These are phyloP conservation scores for Furcifer pardalis DNA, from an alignment of 2,797 vertebrate genomes.

Conservation along the genomic window DNA sequence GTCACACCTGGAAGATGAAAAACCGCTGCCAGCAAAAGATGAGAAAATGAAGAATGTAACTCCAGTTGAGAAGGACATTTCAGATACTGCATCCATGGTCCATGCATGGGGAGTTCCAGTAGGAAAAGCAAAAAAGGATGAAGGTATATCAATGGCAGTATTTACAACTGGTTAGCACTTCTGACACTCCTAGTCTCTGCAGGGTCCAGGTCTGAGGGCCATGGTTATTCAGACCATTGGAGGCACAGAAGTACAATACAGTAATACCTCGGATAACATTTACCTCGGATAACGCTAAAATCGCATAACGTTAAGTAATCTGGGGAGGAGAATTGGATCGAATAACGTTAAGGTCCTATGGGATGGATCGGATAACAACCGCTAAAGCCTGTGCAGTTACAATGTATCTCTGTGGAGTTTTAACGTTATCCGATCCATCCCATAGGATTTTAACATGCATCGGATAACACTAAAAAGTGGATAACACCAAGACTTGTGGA, in stretches of 20 bases:
- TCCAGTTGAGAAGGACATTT: constrained; percentile 72
- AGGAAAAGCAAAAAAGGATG: constrained; percentile 71
- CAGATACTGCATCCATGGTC: constrained; percentile 75
- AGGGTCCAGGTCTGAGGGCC: neutral
- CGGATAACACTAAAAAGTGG: too few relatives aligned
- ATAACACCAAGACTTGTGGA: too few relatives aligned
- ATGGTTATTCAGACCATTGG: neutral
- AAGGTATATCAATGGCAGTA: constrained; percentile 62
- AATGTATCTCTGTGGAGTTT: too few relatives aligned
- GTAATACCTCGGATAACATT: too few relatives aligned
- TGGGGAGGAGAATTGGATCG: too few relatives aligned
- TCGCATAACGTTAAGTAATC: too few relatives aligned
- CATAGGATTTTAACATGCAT: too few relatives aligned
- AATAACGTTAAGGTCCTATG: too few relatives aligned
- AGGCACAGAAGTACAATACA: neutral
- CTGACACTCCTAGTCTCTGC: neutral
- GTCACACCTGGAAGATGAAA: constrained; percentile 85
- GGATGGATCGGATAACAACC: too few relatives aligned
- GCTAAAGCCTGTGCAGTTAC: too few relatives aligned
- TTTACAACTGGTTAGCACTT: neutral
- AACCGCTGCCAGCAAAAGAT: constrained; percentile 65
- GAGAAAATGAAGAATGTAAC: constrained; percentile 60
- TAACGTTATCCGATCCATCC: too few relatives aligned
- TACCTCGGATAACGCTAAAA: too few relatives aligned
- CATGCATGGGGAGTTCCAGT: constrained; percentile 82